Evolutionary conservation across 2,888 invertebrate species (phyloP), one percentile per base, ranked within the genome.

Genomic region (Andrena trimmerana): DNA sequence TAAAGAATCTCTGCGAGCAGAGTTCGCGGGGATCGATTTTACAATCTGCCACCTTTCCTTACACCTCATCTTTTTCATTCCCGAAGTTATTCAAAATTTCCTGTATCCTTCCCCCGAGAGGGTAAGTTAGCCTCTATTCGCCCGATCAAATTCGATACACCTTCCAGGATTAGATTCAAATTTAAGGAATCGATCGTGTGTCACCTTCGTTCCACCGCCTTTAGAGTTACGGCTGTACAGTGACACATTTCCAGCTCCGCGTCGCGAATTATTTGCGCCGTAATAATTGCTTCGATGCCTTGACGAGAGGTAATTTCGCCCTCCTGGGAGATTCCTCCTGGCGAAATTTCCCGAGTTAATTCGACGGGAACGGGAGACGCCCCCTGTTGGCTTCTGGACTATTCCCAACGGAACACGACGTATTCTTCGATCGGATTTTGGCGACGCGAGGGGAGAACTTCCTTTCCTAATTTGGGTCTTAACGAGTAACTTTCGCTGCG

Each of bases 1-100:
- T 65, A 29, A 73, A 65, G 36, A 27, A 24, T 54, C 63, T 5
- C 54, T 2, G 36, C n/a, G 29, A 63, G 54, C 63, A 36, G 7
- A 33, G 33, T 72, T 42, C 36, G 27, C 0, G n/a, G 0, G 13
- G 8, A 65, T 65, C 20, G 13, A 36, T 24, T 2, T 13, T 33
- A 33, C 1, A 36, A 42, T 20, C 24, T 29, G 24, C 29, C 2
- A 42, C 10, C 5, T 29, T 29, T 57, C 57, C 3, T 57, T 57
- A 4, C 8, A 1, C 20, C 68, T 13, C 16, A 1, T 16, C 13
- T 16, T 42, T 42, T 42, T 16, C 42, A 16, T 42, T 5, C 5
- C 42, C 42, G 13, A 16, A 16, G 42, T 42, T 42, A 42, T 42
- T 42, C 16, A 42, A 42, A 42, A 42, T 42, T 16, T 42, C 16